Evolutionary conservation across 1,140 invertebrate species (phyloP).

Genomic region (Ostrea denselamellosa): DNA sequence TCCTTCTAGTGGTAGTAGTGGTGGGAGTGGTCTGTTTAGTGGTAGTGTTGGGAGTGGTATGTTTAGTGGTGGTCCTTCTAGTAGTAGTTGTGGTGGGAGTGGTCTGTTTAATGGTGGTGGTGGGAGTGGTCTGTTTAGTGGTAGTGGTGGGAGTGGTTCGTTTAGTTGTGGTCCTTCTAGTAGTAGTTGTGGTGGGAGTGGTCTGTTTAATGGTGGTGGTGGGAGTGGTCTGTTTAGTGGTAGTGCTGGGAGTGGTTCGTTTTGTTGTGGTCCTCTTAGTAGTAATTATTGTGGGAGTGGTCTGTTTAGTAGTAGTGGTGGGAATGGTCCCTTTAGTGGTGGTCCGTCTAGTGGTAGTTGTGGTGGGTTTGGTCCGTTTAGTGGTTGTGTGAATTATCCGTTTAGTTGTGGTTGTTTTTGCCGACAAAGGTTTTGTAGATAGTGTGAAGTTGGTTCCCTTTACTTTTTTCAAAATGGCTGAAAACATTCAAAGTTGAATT

Average conservation of each 20-base stretch:
- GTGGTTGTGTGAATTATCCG: neutral
- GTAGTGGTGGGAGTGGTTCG: neutral
- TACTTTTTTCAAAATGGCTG: slow-evolving; percentile 2
- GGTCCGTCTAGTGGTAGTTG: neutral
- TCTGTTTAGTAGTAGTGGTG: neutral
- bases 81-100: slow-evolving; percentile 4
- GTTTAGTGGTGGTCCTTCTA: neutral
- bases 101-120: neutral
- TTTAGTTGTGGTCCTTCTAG: no score
- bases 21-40: neutral
- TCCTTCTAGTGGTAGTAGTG: neutral
- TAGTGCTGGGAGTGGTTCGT: neutral
- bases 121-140: neutral
- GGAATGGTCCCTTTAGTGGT: neutral
- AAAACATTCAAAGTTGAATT: neutral
- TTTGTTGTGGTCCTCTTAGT: neutral
- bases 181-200: slow-evolving; percentile 24
- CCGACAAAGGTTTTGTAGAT: neutral
- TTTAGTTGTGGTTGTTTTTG: neutral
- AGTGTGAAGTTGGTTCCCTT: neutral
- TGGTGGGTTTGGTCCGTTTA: neutral
- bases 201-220: neutral
- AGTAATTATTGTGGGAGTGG: neutral
- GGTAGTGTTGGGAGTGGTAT: neutral
- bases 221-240: neutral